Evolutionary conservation across 2,113 vertebrate species (phyloP), one percentile per base, ranked within the genome.

Genomic region (Calcarius ornatus): DNA sequence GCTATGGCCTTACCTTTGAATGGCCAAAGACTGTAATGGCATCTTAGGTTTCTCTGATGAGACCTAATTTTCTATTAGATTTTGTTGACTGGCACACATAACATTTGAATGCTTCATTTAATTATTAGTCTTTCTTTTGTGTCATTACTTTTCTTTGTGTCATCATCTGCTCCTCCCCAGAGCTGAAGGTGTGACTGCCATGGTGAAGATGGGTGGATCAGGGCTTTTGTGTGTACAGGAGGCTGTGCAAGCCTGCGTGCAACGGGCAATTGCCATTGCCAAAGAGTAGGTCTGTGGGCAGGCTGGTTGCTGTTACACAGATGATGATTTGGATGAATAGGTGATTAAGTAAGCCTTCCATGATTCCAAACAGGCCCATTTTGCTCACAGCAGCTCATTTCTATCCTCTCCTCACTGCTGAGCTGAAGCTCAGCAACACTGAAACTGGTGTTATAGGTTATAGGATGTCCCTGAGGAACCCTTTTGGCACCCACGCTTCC

Each of bases 11-110:
- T 81, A 54, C 16, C 54, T 66, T 81, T 80, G 59, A 81, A 59
- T 18, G 91, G 35, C 30, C 35, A 65, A 65, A 83, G 30, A 79
- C 42, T 86, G 12, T 50, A 65, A 47, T 65, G 28, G 45, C 63
- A 80, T 19, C 28, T 50, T 15, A 25, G 18, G 19, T 68, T 86
- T 72, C 66, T 86, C 45, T 65, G n/a, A 60, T 22, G 25, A 70
- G 68, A 61, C 15, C 45, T 73, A 0, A 16, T 91, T 82, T 91
- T 86, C 45, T 25, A 86, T 66, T 42, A 70, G 59, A 73, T 35
- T 90, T 60, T 81, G 54, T 63, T 88, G 89, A 86, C 63, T 59
- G 38, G 35, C 72, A 66, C 24, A 50, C n/a, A 22, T 48, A 88
- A 42, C 23, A 81, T 45, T 60, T 3, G 2, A 47, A 59, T 56